Evolutionary conservation across 2,888 invertebrate species (phyloP), one percentile per base, ranked within the genome.

Genomic region (Erebia aethiops): DNA sequence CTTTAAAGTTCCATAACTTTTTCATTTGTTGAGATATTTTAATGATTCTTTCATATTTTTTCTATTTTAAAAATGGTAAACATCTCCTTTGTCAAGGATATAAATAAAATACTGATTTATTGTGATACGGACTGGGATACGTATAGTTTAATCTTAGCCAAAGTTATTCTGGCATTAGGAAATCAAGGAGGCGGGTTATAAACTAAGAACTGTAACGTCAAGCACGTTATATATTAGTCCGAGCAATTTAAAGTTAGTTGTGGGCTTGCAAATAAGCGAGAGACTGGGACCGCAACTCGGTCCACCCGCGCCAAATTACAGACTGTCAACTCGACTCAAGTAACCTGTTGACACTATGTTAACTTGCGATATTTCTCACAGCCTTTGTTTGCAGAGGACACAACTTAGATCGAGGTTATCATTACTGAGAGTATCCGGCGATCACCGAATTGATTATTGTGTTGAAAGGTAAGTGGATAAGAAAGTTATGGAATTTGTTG

Each of bases 321-420:
- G 87, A 87, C 88, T 87, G 88, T 86, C 87, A 87, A 86, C 86
- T 90, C 82, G 82, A 85, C 88, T 91, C 89, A 88, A 90, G 91
- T 89, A 89, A 92, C 91, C 91, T 90, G 91, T 91, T 92, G 92
- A 89, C 89, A 86, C 82, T 85, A 79, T 80, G 84, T 86, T 86
- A 84, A 84, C 85, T 87, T 83, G 82, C 81, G 80, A 78, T 80
- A 78, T 81, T 85, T 87, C 87, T 73, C 70, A 62, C 58, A 72
- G 82, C 81, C 81, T 81, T 85, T 75, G 85, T 86, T 86, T 84
- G 81, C 81, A 82, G 80, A 83, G 82, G 82, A 84, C 84, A 81
- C 81, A 83, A 84, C 82, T 85, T 84, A 81, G 81, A 79, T 78
- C 70, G 74, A 75, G 74, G 67, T 69, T 74, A 56, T 67, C 62